A percentile compares a stretch with the other conserved stretches of the same genome.
These are phyloP conservation scores for Deilephila porcellus DNA, from an alignment of 2,888 invertebrate genomes.

Conservation along the genomic window DNA sequence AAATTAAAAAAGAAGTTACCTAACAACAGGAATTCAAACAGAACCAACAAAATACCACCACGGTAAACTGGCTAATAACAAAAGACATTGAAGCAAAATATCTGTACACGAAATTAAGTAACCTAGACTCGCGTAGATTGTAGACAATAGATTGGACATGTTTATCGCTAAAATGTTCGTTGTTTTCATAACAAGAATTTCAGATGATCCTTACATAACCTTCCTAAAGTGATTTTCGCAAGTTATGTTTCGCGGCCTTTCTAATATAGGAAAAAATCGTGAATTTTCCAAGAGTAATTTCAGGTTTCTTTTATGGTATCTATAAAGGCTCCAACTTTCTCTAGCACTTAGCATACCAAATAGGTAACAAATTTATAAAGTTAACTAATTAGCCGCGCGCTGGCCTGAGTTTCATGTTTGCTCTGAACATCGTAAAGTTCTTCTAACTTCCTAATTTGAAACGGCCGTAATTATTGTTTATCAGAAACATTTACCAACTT, in stretches of 20 bases:
- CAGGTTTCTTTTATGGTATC: conserved; percentile 47
- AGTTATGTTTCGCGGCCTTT: background rate
- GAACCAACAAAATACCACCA: background rate
- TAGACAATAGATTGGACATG: background rate
- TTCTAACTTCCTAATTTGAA: conserved; percentile 73
- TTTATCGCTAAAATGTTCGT: background rate
- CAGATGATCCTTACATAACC: background rate
- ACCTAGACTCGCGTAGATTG: background rate
- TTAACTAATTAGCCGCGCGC: conserved; percentile 75
- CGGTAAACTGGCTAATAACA: background rate
- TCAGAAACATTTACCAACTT: conserved; percentile 61
- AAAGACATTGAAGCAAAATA: background rate
- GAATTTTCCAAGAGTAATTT: conserved; percentile 53
- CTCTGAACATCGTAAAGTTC: conserved; percentile 68
- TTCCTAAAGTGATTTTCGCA: conserved; percentile 9
- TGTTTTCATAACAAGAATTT: background rate
- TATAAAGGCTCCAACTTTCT: conserved; percentile 56
- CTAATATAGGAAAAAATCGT: conserved; percentile 32
- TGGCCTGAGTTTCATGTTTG: conserved; percentile 73
- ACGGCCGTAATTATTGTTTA: conserved; percentile 69
- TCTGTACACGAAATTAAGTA: background rate
- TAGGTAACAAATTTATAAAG: conserved; percentile 81
- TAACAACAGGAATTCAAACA: background rate
- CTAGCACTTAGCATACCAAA: conserved; percentile 78
- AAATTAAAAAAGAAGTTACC: background rate